Conservation (phyloP, 2,113 vertebrate genomes). For the Onychorhynchus coronatus region DNA sequence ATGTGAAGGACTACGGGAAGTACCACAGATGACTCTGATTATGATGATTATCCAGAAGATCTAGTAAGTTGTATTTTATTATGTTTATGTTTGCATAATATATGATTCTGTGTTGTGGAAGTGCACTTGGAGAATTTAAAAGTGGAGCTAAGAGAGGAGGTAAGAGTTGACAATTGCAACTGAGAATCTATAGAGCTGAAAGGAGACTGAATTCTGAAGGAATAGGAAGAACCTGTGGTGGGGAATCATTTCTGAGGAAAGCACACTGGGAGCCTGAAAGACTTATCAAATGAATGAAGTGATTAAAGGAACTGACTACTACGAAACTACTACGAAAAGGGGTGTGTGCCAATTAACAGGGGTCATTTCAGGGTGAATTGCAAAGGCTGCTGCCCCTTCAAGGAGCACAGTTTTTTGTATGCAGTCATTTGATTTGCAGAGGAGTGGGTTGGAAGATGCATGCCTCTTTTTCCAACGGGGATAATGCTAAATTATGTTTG, state of each 20-base stretch:
- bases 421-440: background rate
- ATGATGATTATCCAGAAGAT: conserved; percentile 74
- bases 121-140: background rate
- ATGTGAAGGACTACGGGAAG: conserved; percentile 71
- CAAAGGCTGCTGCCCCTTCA: background rate
- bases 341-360: background rate
- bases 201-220: background rate
- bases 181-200: background rate
- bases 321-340: background rate
- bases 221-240: background rate
- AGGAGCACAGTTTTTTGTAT: background rate
- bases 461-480: background rate
- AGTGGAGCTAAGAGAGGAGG: background rate
- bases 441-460: background rate
- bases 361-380: background rate
- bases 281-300: background rate
- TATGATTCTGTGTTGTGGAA: background rate
- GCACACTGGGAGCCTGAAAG: background rate
- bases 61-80: conserved; percentile 71
- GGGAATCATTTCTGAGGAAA: background rate
- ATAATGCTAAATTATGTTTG: background rate
- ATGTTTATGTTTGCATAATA: background rate
- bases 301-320: background rate
- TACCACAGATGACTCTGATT: conserved; percentile 76
- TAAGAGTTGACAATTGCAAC: background rate